Base-by-base conservation (phyloP, 2,888 invertebrate genomes). In the Branchipolynoe longqiensis region DNA sequence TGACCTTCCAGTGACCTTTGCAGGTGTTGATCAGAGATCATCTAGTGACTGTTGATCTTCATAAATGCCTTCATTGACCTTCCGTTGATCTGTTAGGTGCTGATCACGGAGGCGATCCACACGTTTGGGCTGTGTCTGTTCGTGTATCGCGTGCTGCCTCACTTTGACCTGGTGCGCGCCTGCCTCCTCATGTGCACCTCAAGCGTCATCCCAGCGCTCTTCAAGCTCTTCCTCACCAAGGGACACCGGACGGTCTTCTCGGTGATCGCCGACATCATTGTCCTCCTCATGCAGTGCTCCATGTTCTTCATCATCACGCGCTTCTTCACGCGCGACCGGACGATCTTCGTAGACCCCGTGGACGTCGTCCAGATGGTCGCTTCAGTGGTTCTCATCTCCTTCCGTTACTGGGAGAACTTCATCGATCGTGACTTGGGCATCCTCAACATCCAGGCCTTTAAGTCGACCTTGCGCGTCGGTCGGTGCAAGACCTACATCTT, bases 101-200 rank as follows among this genome's bases (percentile, higher is more conserved):
- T 89, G 25, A 56, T 89, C 25, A 84, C 81, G 4, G 89, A 89
- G 58, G 83, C 88, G 2, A 85, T 86, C 0, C 89, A 89, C 41
- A 86, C 88, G 4, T 86, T 92, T 62, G 93, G 93, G 6, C 87
- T 92, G n/a, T 91, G 91, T 82, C 89, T 92, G 69, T 87, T 92
- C n/a, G 90, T 92, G 48, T 92, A 92, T 86, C 89, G 90, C 28
- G 91, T 93, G n/a, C 88, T 93, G 33, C 93, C 93, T 6, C 86
- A 89, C 74, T 89, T 91, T 85, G 93, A 93, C 88, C 90, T 92
- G 88, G 87, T 93, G 82, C 90, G 93, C n/a, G 93, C 92, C 4
- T 88, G 92, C 28, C 89, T 92, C 28, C 87, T 93, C 36, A 91
- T 92, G 83, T 90, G 92, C 84, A 91, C 92, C 28, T 89, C 92